phyloP scores from a whole-genome alignment of 64 coral and sea anemone genomes.

The Astreopora myriophthalma region DNA sequence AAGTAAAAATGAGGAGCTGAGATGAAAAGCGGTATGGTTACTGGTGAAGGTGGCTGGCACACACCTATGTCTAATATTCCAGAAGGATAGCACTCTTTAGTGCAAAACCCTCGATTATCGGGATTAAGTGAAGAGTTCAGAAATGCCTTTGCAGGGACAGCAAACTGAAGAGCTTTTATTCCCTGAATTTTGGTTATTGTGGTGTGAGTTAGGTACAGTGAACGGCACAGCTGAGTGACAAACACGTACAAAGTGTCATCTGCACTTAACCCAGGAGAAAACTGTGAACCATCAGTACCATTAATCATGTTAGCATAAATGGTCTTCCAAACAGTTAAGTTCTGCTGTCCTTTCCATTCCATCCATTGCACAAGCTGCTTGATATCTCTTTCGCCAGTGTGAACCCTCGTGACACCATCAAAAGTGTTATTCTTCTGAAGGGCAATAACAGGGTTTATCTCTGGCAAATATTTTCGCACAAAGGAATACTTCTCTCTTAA shows the following conservation, averaged over 20 bases:
- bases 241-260: slow-evolving; percentile 87
- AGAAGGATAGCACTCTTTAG: slow-evolving; percentile 79
- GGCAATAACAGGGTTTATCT: slow-evolving; percentile 70
- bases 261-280: slow-evolving; percentile 59
- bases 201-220: slow-evolving; percentile 74
- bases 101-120: slow-evolving; percentile 89
- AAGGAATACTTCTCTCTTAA: slow-evolving; percentile 6
- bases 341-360: slow-evolving; percentile 71
- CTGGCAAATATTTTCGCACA: slow-evolving; percentile 41
- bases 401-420: slow-evolving; percentile 61
- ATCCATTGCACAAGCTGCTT: slow-evolving; percentile 48
- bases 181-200: slow-evolving; percentile 37
- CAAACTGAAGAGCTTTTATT: slow-evolving; percentile 74
- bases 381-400: slow-evolving; percentile 81
- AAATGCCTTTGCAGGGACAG: slow-evolving; percentile 66
- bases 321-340: slow-evolving; percentile 83
- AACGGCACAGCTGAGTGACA: slow-evolving; percentile 87
- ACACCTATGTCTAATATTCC: slow-evolving; percentile 89
- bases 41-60: slow-evolving; percentile 75
- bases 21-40: slow-evolving; percentile 82
- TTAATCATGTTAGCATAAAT: slow-evolving; percentile 90
- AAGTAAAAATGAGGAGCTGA: slow-evolving; percentile 96
- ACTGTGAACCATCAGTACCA: slow-evolving; percentile 94
- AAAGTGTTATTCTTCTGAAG: slow-evolving; percentile 86
- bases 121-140: slow-evolving; percentile 71